Evolutionary conservation across 2,113 vertebrate genomes (phyloP).

Genomic region (Nannobrachium achirus): DNA sequence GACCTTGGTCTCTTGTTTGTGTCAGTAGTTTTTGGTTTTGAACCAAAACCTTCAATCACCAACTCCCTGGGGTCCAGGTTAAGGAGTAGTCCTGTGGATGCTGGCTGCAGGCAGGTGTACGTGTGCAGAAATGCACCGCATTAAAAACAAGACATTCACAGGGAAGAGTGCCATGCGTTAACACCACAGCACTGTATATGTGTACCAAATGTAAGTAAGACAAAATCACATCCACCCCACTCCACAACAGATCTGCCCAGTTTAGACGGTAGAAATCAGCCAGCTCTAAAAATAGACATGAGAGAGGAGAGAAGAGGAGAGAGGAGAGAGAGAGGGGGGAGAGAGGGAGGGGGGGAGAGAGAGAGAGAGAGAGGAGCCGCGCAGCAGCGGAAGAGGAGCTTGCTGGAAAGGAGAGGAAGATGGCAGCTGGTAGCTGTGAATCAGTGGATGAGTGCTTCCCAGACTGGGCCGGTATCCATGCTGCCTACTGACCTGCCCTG

Average conservation of each 20-base stretch:
- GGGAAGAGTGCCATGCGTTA: conserved; percentile 32
- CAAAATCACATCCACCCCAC: conserved; percentile 61
- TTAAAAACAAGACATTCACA: conserved; percentile 1
- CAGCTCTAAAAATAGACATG: conserved; percentile 83
- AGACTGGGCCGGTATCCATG: conserved; percentile 69
- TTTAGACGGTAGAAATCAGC: conserved; percentile 82
- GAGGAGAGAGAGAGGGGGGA: conserved; percentile 10
- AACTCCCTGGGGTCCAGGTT: conserved; percentile 46
- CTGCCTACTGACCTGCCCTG: conserved; percentile 36
- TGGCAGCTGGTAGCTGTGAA: conserved; percentile 75
- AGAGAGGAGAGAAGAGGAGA: conserved; percentile 34
- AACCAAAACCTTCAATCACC: conserved; percentile 69
- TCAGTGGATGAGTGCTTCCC: conserved; percentile 63
- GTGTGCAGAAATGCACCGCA: conserved; percentile 52
- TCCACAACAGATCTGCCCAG: conserved; percentile 75
- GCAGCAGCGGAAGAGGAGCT: conserved; percentile 72
- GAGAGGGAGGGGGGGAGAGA: conserved; percentile 32
- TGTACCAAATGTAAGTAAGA: conserved; percentile 36
- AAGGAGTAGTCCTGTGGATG: conserved; percentile 57
- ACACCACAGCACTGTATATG: conserved; percentile 11
- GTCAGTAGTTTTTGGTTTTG: conserved; percentile 46
- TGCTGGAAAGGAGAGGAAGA: conserved; percentile 73
- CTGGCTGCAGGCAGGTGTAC: conserved; percentile 16
- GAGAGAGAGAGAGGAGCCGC: conserved; percentile 46
- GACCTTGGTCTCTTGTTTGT: conserved; percentile 44